Percentiles rank a stretch among this genome's conserved stretches.
Conservation (phyloP, 1,140 invertebrate species). For the Drosophila melanica region DNA sequence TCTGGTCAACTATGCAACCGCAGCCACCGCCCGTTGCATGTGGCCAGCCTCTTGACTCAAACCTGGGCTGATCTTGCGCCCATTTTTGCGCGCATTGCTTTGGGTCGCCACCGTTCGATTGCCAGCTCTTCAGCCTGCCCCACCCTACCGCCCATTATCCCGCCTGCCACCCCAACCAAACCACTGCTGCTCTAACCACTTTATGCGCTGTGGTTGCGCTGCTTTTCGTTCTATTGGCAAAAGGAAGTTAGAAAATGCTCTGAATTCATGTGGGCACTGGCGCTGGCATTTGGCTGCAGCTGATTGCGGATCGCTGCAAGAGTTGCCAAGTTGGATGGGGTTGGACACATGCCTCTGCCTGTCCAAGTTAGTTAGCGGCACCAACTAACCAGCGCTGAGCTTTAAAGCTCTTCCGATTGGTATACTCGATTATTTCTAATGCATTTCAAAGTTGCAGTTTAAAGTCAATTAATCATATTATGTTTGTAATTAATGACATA, state of each 20-base stretch:
- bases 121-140: not conserved
- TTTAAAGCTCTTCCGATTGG: too few relatives aligned
- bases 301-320: not conserved
- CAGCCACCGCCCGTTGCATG: constrained; percentile 41
- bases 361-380: constrained; percentile 2
- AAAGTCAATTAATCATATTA: too few relatives aligned
- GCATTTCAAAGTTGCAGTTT: too few relatives aligned
- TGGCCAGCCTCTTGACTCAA: constrained; percentile 18
- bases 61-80: constrained; percentile 70
- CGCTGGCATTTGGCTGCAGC: constrained; percentile 36
- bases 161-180: too few relatives aligned
- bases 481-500: too few relatives aligned
- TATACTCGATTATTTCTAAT: too few relatives aligned
- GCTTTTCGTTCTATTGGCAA: constrained; percentile 72
- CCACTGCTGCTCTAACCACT: constrained; percentile 6
- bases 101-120: constrained; percentile 63
- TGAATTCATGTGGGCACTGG: constrained; percentile 58
- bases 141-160: not conserved
- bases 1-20: constrained; percentile 77
- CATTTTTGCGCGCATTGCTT: constrained; percentile 67
- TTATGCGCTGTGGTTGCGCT: constrained; percentile 45
- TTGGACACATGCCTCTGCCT: constrained; percentile 3
- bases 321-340: constrained; percentile 2
- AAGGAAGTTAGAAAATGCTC: constrained; percentile 81
- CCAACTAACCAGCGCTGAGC: not conserved